phyloP scores from a whole-genome alignment of 2,113 vertebrate species.

The Silurus asotus region DNA sequence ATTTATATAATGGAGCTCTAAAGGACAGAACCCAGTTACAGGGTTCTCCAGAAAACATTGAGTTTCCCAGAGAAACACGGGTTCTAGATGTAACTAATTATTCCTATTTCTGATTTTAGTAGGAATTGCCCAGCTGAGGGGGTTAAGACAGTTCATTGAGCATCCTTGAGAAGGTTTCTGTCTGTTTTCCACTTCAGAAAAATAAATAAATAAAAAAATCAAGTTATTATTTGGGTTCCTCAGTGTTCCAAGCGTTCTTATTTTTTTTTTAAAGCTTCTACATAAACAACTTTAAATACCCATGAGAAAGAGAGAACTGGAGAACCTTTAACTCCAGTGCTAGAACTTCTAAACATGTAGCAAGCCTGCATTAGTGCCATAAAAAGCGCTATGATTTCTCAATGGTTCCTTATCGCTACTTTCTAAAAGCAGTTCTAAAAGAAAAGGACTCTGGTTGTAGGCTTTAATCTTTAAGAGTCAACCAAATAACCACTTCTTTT shows the following conservation, averaged over 20 bases:
- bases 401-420: too few species aligned
- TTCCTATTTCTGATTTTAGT: not conserved
- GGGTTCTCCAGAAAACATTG: not conserved
- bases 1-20: not conserved
- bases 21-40: not conserved
- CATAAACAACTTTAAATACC: not conserved
- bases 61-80: not conserved
- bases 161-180: not conserved
- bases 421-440: too few species aligned
- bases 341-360: not conserved
- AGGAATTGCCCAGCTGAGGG: not conserved
- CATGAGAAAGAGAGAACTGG: not conserved
- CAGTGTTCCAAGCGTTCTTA: not conserved
- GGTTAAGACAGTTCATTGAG: not conserved
- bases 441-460: too few species aligned
- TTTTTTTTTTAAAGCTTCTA: not conserved
- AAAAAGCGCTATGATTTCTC: too few species aligned
- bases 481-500: too few species aligned
- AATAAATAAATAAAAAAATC: not conserved
- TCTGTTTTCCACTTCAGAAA: not conserved
- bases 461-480: too few species aligned
- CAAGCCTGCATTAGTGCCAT: too few species aligned
- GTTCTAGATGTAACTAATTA: not conserved
- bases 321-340: not conserved
- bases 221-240: not conserved